Evolutionary conservation across 2,113 vertebrate genomes (phyloP), one percentile per base, ranked within the genome.

Genomic region (Noturus placidus): DNA sequence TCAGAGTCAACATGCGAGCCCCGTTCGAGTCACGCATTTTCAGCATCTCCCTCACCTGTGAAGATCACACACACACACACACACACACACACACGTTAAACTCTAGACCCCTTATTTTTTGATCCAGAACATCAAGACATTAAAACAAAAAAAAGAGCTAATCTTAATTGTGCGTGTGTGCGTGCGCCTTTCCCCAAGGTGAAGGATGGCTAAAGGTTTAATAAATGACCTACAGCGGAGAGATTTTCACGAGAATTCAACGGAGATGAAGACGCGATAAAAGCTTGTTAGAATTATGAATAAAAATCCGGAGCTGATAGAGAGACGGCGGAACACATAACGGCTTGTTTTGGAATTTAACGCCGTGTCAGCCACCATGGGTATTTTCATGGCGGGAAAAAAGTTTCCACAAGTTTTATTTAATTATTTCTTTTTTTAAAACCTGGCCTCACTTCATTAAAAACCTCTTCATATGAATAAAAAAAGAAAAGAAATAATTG

Each of bases 1-100:
- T 98, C 94, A 99, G 93, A 0, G 96, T 98, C 92, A 99, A 90
- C 97, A 99, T 98, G 76, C 98, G 97, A 57, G 97, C 97, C 35
- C 97, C 97, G 46, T 99, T 99, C 78, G 97, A 98, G 92, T 99
- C 98, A 91, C 97, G 97, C 98, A 99, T 99, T 92, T 97, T 99
- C 92, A 99, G 94, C 98, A 99, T 99, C 93, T 99, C 98, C 89
- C 97, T 96, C 92, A 99, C 98, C 98, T 99, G 94, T 25, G 74
- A 25, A 20, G 33, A 0, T 42, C 42, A 74, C 63, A 77, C 61
- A 84, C 69, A 79, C 76, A 54, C 27, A 54, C 42, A 77, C 76
- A 83, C 38, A 54, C 54, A 87, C 52, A 88, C 30, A 63, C 50
- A 88, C 67, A 33, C 67, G 19, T 82, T 20, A 42, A 52, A 46